Percentiles rank a stretch among this genome's conserved stretches.
Evolutionary conservation across 2,113 vertebrate species (phyloP).

Genomic region (Cyprinodon variegatus): DNA sequence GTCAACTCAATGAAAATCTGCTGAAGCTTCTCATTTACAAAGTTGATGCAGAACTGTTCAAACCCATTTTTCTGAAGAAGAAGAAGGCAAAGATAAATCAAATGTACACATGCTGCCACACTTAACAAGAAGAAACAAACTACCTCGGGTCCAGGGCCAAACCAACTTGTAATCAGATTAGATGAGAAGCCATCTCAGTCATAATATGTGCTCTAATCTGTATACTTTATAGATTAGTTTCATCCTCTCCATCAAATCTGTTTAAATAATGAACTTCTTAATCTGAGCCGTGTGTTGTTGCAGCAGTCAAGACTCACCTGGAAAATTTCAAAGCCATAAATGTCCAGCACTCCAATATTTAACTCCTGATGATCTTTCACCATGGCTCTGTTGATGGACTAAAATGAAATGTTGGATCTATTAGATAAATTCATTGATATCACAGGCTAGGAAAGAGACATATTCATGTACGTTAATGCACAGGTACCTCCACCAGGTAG

Average conservation of each 20-base stretch:
- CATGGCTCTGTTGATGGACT: conserved; percentile 98
- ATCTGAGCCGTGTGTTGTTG: conserved; percentile 47
- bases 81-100: conserved; percentile 28
- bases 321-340: conserved; percentile 99
- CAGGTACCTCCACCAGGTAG: conserved; percentile 91
- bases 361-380: conserved; percentile 94
- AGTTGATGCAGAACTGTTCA: conserved; percentile 99
- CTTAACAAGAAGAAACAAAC: conserved; percentile 9
- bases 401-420: conserved; percentile 44
- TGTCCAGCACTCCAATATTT: conserved; percentile 94
- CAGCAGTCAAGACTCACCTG: conserved; percentile 80
- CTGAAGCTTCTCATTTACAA: conserved; percentile 97
- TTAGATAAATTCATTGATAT: neutral
- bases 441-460: neutral
- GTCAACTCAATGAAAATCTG: conserved; percentile 99
- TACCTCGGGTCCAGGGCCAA: conserved; percentile 9
- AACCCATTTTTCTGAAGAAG: conserved; percentile 95
- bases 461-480: neutral
- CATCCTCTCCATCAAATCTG: conserved; percentile 57
- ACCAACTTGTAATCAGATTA: conserved; percentile 72
- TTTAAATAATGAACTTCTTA: conserved; percentile 59
- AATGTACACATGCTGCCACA: neutral
- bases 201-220: conserved; percentile 65
- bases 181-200: conserved; percentile 53
- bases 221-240: conserved; percentile 56